These are phyloP conservation scores for Monoplex corrugatus DNA, from an alignment of 2,888 invertebrate species.

Conservation along the genomic window DNA sequence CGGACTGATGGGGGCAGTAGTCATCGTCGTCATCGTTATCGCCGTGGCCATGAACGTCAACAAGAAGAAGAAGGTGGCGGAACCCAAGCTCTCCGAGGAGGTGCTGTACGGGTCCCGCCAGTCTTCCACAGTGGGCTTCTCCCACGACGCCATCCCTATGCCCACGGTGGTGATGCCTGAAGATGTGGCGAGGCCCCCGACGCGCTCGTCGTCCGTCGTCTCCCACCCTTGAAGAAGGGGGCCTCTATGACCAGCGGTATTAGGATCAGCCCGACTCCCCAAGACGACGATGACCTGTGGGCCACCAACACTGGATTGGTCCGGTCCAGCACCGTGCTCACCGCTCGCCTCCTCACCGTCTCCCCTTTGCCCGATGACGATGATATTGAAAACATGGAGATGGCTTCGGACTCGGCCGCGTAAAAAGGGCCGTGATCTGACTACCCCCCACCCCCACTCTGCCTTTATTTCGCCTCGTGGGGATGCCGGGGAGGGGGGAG, in stretches of 20 bases:
- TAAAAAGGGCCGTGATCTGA: not conserved
- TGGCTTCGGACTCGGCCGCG: not conserved
- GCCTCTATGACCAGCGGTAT: not conserved
- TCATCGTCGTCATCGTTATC: constrained; percentile 26
- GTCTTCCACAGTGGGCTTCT: not conserved
- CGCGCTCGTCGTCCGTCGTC: not conserved
- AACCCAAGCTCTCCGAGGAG: not conserved
- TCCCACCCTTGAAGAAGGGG: not conserved
- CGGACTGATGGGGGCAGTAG: constrained; percentile 6
- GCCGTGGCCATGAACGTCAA: constrained; percentile 35
- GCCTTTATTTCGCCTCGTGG: too few relatives aligned
- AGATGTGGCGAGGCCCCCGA: not conserved
- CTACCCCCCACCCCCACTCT: too few relatives aligned
- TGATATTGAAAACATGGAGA: not conserved
- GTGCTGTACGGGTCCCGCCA: not conserved
- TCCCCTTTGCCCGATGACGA: not conserved
- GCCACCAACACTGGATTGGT: not conserved
- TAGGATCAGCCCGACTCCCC: not conserved
- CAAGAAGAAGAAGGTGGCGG: constrained; percentile 31
- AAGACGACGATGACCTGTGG: not conserved
- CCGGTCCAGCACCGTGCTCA: constrained; percentile 21
- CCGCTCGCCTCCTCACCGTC: constrained; percentile 17
- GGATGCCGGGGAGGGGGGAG: too few relatives aligned
- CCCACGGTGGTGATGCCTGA: not conserved
- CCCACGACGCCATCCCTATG: too few relatives aligned